Percentiles rank a stretch among this genome's conserved stretches.
Conservation (phyloP, 2,888 invertebrate genomes). For the Panzeria rudis region DNA sequence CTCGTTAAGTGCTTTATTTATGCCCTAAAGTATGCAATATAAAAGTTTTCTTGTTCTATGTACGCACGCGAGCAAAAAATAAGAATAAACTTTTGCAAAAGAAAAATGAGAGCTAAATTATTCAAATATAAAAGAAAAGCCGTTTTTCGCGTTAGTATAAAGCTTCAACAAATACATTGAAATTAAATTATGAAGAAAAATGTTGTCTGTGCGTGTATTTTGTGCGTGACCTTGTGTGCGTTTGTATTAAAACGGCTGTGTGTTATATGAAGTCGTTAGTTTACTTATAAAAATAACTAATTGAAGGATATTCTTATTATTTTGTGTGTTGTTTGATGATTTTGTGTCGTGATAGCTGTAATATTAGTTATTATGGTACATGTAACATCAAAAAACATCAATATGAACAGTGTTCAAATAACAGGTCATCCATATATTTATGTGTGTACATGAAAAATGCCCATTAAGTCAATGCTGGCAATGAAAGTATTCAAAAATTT, state of each 20-base stretch:
- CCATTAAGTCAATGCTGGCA: background rate
- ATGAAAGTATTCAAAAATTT: too few species aligned
- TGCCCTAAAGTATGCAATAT: constrained; percentile 60
- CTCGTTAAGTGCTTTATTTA: constrained; percentile 53
- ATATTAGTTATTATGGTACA: background rate
- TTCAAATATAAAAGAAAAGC: background rate
- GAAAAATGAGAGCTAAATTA: background rate
- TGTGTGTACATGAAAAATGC: background rate
- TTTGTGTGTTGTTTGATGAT: background rate
- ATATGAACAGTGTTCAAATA: background rate
- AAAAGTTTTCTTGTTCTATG: constrained; percentile 41
- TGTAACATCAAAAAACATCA: background rate
- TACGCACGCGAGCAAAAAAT: background rate
- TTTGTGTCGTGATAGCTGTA: background rate
- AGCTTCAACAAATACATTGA: background rate
- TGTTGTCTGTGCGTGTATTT: constrained; percentile 4
- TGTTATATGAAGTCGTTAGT: background rate
- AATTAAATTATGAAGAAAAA: constrained; percentile 8
- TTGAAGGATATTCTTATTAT: background rate
- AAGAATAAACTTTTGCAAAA: constrained; percentile 6
- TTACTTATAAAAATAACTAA: background rate
- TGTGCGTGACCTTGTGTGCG: background rate
- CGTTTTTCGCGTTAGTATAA: background rate
- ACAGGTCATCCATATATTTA: background rate
- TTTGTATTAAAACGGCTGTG: background rate